Evolutionary conservation across 2,888 invertebrate genomes (phyloP), one percentile per base, ranked within the genome.

Genomic region (Glaucopsyche alexis): DNA sequence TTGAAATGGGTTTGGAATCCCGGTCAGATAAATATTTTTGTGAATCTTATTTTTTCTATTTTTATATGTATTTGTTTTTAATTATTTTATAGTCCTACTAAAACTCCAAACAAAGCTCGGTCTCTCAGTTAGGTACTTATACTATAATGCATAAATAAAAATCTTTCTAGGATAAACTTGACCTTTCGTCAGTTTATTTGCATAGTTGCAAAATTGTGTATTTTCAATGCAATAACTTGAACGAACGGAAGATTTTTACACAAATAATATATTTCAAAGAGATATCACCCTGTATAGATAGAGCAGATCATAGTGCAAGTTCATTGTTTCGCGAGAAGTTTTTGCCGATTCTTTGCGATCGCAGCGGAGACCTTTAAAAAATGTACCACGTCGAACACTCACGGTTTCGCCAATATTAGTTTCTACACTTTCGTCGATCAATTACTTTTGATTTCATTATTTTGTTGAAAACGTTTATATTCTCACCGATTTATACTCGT

Each of bases 351-450:
- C 83, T 79, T 80, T 83, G 84, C 84, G 84, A 78, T 80, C 80
- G 80, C 81, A 78, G 84, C 83, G 84, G 81, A 82, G 84, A 82
- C 76, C 76, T 76, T 78, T 45, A 45, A 81, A 84, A 90, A 87
- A 89, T 87, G 78, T 74, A 72, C 77, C 76, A 79, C 80, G 79
- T 77, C 76, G 80, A 82, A 83, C 85, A 86, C 84, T 85, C 85
- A 86, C 86, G 86, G 83, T 90, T 91, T 90, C 90, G 88, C 88
- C 84, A 60, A 38, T 79, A 77, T 76, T 79, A 80, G 80, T 82
- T 84, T 84, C 83, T 82, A 81, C 75, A 81, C 82, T 86, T 83
- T 84, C 82, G 80, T 81, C 77, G 75, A 78, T 76, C 77, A 76
- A 73, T 73, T 42, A 60, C 60, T 60, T 29, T 60, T 60, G 29